These are phyloP conservation scores for Paratilapia polleni DNA, from an alignment of 2,113 vertebrate genomes.

Conservation along the genomic window DNA sequence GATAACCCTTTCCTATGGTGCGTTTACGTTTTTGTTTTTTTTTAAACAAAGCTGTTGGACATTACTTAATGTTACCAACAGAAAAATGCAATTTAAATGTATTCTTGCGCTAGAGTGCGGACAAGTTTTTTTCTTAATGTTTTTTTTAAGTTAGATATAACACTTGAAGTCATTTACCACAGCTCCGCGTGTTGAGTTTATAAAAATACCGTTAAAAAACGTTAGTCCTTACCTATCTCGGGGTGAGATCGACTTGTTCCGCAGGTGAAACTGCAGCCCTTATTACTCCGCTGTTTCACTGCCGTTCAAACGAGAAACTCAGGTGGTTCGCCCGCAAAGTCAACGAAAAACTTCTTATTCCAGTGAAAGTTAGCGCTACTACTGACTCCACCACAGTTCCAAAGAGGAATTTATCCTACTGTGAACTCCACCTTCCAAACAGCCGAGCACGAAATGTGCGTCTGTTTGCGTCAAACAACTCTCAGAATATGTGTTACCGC, in stretches of 20 bases:
- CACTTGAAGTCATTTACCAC: background rate
- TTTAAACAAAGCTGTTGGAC: background rate
- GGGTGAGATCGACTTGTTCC: background rate
- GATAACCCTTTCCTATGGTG: background rate
- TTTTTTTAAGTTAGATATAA: background rate
- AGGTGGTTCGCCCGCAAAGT: no score
- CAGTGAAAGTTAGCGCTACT: background rate
- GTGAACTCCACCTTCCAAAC: constrained; percentile 65
- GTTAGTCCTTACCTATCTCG: constrained; percentile 20
- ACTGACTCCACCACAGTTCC: constrained; percentile 1
- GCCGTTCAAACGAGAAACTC: background rate
- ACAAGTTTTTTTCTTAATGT: background rate
- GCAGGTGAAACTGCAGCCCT: constrained; percentile 26
- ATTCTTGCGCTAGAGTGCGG: background rate
- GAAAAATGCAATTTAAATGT: background rate
- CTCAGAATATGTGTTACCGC: background rate
- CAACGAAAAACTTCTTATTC: background rate
- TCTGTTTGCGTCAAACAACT: fast-evolving
- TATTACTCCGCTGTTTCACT: background rate
- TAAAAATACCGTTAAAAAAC: background rate
- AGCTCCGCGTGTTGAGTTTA: background rate
- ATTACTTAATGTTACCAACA: background rate
- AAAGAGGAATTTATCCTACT: constrained; percentile 32
- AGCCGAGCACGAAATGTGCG: background rate
- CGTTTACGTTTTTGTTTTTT: no score